Base-by-base conservation (phyloP, 2,113 vertebrate species). In the Osmerus eperlanus region DNA sequence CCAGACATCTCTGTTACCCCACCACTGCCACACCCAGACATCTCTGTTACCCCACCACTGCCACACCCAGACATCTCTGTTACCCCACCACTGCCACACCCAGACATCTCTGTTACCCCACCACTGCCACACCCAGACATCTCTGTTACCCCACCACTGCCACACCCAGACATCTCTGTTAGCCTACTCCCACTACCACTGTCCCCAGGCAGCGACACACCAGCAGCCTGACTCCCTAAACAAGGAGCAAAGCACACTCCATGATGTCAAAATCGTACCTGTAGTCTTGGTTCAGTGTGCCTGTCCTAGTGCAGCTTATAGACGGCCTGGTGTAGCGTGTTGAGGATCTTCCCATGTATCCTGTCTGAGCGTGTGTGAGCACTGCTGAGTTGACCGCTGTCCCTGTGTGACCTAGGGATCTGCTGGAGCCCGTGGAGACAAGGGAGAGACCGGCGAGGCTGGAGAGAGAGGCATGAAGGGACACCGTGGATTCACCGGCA, bases 391-490 rank as follows among this genome's bases (percentile, higher is more conserved):
- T 47, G 41, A 47, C 41, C 41, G 41, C 65, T 68, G 41, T 72
- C 12, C 53, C 25, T 66, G 74, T 78, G 75, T 80, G 4, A 14
- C 32, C 73, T 75, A 99, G 97, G 97, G 97, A 64, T 80, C 93
- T 16, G 36, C 75, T 91, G 97, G 97, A 82, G 70, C 92, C 74
- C 97, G 97, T 86, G 97, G 97, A 93, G 97, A 99, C 93, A 99
- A 97, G 92, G 97, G 97, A 89, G 97, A 99, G 89, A 0, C 90
- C 0, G 97, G 97, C 13, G 97, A 99, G 88, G 93, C 93, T 76
- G 97, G 97, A 71, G 95, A 97, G 85, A 96, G 96, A 95, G 97
- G 97, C 92, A 94, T 99, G 87, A 99, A 98, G 92, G 97, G 97
- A 90, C 97, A 99, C 91, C 92, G 97, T 92, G 97, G 97, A 82